Evolutionary conservation across 2,797 vertebrate genomes (phyloP).

Genomic region (Trematomus bernacchii): DNA sequence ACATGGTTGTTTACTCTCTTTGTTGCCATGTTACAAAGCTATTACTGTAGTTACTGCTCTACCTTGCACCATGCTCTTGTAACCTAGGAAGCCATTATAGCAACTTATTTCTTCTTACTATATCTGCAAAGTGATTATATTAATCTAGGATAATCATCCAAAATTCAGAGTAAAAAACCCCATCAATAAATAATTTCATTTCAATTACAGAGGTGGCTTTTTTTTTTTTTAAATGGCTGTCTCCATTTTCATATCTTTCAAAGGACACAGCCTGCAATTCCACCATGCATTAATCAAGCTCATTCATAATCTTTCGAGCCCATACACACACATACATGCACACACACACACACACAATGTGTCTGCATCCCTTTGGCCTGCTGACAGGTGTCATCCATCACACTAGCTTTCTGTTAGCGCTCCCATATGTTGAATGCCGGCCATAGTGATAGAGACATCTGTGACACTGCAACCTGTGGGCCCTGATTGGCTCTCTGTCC

Average conservation of each 20-base stretch:
- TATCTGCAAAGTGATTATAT: constrained; percentile 3
- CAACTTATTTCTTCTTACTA: background rate
- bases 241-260: constrained; percentile 57
- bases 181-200: constrained; percentile 44
- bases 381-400: constrained; percentile 86
- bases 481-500: constrained; percentile 55
- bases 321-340: background rate
- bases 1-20: background rate
- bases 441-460: constrained; percentile 76
- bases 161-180: constrained; percentile 22
- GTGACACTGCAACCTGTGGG: constrained; percentile 65
- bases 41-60: background rate
- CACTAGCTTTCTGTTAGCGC: constrained; percentile 76
- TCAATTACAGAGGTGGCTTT: constrained; percentile 12
- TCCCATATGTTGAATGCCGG: constrained; percentile 82
- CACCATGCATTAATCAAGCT: constrained; percentile 38
- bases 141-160: constrained; percentile 16
- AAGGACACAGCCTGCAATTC: constrained; percentile 11
- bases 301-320: constrained; percentile 34
- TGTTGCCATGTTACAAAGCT: background rate
- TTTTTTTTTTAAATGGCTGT: constrained; percentile 25
- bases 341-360: constrained; percentile 15
- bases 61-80: too few relatives aligned
- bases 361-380: constrained; percentile 2
- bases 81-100: background rate